These are phyloP conservation scores for Agrilus biguttatus DNA, from an alignment of 2,888 invertebrate genomes.

Conservation along the genomic window DNA sequence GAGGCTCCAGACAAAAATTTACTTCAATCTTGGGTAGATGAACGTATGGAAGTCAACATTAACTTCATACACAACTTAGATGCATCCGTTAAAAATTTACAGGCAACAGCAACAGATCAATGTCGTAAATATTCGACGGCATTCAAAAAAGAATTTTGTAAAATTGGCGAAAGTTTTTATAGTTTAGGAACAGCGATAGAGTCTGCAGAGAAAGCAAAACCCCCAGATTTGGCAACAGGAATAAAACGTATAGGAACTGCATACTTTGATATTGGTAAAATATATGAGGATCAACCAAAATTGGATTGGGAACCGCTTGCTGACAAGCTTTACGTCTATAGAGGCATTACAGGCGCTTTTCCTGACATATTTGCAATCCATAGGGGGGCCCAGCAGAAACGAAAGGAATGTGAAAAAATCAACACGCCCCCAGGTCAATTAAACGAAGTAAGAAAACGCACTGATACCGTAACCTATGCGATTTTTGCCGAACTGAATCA, in stretches of 20 bases:
- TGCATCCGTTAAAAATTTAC: conserved; percentile 68
- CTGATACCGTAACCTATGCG: conserved; percentile 85
- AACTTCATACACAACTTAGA: conserved; percentile 79
- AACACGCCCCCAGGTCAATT: conserved; percentile 72
- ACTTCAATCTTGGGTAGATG: conserved; percentile 59
- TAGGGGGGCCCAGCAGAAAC: conserved; percentile 79
- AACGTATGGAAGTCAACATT: conserved; percentile 69
- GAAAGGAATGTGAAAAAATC: conserved; percentile 73
- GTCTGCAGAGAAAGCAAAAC: conserved; percentile 55
- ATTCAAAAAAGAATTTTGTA: conserved; percentile 82
- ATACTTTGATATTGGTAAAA: conserved; percentile 75
- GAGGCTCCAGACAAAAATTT: conserved; percentile 71
- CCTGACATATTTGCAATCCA: conserved; percentile 85
- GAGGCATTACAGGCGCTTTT: conserved; percentile 78
- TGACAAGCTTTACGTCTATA: conserved; percentile 86
- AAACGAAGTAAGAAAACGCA: conserved; percentile 65
- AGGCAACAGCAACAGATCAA: conserved; percentile 69
- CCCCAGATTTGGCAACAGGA: conserved; percentile 60
- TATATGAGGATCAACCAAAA: conserved; percentile 83
- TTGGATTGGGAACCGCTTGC: conserved; percentile 81
- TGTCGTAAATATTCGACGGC: conserved; percentile 73
- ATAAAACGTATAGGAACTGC: conserved; percentile 71
- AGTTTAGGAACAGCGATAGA: conserved; percentile 72
- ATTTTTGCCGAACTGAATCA: conserved; percentile 89
- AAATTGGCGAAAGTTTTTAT: conserved; percentile 76